Conservation (phyloP, 2,797 vertebrate genomes). For the Apodemus agrarius region DNA sequence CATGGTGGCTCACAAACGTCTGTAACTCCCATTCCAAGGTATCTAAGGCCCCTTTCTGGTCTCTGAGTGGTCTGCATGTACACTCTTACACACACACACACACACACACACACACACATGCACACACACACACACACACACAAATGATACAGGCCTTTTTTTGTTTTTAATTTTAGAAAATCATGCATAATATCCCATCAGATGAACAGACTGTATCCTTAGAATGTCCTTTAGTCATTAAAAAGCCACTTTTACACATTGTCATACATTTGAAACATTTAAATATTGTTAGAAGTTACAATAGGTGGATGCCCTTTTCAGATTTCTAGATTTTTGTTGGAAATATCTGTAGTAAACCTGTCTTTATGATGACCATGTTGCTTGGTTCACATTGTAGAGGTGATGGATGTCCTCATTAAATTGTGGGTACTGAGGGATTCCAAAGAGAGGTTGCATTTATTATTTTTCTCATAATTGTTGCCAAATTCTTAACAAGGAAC, state of each 20-base stretch:
- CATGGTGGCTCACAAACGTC: neutral
- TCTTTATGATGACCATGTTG: neutral
- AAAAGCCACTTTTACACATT: constrained; percentile 9
- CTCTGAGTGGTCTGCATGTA: neutral
- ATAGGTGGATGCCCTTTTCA: neutral
- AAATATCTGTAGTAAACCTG: neutral
- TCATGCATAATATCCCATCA: neutral
- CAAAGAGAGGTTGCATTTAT: neutral
- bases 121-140: neutral
- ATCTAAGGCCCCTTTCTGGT: neutral
- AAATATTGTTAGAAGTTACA: neutral
- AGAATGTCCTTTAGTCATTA: neutral
- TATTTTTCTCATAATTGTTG: neutral
- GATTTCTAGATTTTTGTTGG: neutral
- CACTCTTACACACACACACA: too few relatives aligned
- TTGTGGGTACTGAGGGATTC: neutral
- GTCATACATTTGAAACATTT: neutral
- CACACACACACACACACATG: neutral
- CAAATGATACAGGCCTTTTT: neutral
- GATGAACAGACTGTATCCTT: neutral
- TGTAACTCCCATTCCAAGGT: neutral
- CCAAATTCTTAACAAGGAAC: neutral
- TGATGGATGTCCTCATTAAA: neutral
- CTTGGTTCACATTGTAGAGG: neutral
- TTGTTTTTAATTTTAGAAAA: constrained; percentile 49